Percentiles rank a stretch among this genome's conserved stretches.
Conservation (phyloP, 2,113 vertebrate genomes). For the Leucosticte australis region DNA sequence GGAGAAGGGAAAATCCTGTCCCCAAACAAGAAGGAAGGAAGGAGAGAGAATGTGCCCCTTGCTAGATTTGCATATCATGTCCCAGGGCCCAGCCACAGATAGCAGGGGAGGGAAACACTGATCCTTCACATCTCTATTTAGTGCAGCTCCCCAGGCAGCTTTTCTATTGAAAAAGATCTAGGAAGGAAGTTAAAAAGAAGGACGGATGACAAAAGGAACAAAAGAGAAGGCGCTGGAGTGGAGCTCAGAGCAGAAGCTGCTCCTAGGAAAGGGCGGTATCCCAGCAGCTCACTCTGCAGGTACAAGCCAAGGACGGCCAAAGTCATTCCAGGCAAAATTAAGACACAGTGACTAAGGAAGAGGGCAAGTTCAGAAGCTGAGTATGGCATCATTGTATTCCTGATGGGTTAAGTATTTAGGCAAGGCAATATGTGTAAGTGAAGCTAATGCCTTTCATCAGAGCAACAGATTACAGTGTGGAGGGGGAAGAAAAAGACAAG, state of each 20-base stretch:
- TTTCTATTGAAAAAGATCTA: slow-evolving; percentile 54
- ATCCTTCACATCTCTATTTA: slow-evolving; percentile 48
- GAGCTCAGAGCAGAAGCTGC: not conserved
- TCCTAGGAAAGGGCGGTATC: not conserved
- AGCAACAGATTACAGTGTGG: not conserved
- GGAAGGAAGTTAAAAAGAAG: slow-evolving; percentile 59
- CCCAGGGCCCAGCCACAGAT: slow-evolving; percentile 17
- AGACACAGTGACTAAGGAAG: not conserved
- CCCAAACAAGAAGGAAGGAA: slow-evolving; percentile 35
- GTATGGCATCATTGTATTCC: not conserved
- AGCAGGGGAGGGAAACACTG: slow-evolving; percentile 21
- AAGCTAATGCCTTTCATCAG: not conserved
- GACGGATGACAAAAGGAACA: not conserved
- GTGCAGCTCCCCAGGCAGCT: slow-evolving; percentile 53
- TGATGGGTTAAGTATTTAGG: not conserved
- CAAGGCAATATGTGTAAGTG: not conserved
- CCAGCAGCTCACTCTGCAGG: not conserved
- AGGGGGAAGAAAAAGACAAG: not conserved
- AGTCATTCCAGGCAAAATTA: slow-evolving; percentile 3
- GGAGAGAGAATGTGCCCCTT: not conserved
- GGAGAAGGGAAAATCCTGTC: slow-evolving; percentile 30
- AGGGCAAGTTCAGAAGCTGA: not conserved
- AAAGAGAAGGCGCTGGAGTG: not conserved
- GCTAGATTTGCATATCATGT: slow-evolving; percentile 48
- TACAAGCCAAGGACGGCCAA: not conserved